phyloP scores from a whole-genome alignment of 2,888 invertebrate species.

The Lobophora halterata region DNA sequence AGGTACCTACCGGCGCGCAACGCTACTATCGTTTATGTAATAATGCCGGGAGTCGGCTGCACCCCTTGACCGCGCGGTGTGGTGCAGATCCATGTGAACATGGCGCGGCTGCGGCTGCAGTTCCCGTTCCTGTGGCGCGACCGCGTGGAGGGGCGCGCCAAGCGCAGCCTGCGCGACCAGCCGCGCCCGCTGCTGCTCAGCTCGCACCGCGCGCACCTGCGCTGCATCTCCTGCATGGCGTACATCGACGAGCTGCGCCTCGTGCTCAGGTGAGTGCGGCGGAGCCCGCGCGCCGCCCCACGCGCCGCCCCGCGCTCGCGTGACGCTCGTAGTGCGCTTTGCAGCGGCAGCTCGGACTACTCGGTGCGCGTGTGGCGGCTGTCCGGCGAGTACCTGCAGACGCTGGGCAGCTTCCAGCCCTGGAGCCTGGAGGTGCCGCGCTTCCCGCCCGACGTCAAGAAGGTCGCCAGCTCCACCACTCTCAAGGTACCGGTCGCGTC shows the following conservation, averaged over 20 bases:
- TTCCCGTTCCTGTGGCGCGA: constrained; percentile 88
- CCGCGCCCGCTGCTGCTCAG: constrained; percentile 83
- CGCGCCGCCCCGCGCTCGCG: no score
- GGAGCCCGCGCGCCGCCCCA: no score
- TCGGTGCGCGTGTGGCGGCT: constrained; percentile 88
- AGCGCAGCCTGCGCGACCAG: constrained; percentile 82
- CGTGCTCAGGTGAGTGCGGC: constrained; percentile 85
- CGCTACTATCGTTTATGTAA: no score
- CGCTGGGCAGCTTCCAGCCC: constrained; percentile 85
- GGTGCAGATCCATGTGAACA: constrained; percentile 71
- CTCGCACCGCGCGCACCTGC: constrained; percentile 86
- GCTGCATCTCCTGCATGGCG: constrained; percentile 83
- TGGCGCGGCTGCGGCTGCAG: constrained; percentile 83
- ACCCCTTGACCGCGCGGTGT: not conserved
- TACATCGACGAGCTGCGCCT: constrained; percentile 84
- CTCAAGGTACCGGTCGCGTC: constrained; percentile 87
- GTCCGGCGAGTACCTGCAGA: constrained; percentile 86
- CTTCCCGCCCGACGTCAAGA: constrained; percentile 87
- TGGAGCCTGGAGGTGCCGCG: constrained; percentile 81
- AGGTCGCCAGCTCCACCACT: constrained; percentile 88
- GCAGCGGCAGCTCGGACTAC: constrained; percentile 85
- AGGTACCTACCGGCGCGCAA: no score
- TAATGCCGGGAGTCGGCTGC: no score
- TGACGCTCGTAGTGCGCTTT: not conserved
- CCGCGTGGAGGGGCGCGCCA: constrained; percentile 84